phyloP scores from a whole-genome alignment of 2,113 vertebrate genomes.

The Vireo altiloquus region DNA sequence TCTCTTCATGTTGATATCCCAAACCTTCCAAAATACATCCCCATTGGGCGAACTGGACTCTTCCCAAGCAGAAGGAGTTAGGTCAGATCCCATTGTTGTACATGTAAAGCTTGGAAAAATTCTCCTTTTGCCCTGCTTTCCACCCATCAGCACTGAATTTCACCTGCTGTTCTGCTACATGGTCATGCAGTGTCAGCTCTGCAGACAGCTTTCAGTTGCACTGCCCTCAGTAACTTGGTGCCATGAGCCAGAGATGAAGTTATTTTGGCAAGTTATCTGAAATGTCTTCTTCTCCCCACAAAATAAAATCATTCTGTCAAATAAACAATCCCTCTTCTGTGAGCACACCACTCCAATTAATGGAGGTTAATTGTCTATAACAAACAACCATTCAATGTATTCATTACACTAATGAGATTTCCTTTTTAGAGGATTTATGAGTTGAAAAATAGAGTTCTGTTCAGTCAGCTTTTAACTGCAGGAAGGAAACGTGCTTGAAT shows the following conservation, averaged over 20 bases:
- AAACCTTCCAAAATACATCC: background rate
- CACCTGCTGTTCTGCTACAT: background rate
- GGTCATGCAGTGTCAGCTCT: background rate
- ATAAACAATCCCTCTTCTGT: slow-evolving; percentile 32
- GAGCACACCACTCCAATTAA: slow-evolving; percentile 50
- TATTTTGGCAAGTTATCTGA: slow-evolving; percentile 28
- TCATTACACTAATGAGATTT: slow-evolving; percentile 61
- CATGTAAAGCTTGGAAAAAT: background rate
- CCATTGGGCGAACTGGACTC: rapidly evolving
- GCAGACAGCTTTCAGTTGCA: background rate
- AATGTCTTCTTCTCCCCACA: background rate
- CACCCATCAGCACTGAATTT: background rate
- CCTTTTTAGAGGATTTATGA: slow-evolving; percentile 42
- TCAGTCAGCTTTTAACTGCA: slow-evolving; percentile 6
- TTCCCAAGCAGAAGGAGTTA: background rate
- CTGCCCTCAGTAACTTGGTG: background rate
- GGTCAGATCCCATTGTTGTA: background rate
- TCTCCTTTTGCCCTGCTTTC: background rate
- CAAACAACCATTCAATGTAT: slow-evolving; percentile 42
- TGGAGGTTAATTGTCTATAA: slow-evolving; percentile 50
- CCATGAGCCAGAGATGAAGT: background rate
- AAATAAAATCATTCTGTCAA: slow-evolving; percentile 2
- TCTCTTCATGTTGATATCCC: background rate
- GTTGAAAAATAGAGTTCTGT: slow-evolving; percentile 21
- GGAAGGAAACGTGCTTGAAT: background rate